These are phyloP conservation scores for Myopa testacea DNA, from an alignment of 2,888 invertebrate species.

Conservation along the genomic window DNA sequence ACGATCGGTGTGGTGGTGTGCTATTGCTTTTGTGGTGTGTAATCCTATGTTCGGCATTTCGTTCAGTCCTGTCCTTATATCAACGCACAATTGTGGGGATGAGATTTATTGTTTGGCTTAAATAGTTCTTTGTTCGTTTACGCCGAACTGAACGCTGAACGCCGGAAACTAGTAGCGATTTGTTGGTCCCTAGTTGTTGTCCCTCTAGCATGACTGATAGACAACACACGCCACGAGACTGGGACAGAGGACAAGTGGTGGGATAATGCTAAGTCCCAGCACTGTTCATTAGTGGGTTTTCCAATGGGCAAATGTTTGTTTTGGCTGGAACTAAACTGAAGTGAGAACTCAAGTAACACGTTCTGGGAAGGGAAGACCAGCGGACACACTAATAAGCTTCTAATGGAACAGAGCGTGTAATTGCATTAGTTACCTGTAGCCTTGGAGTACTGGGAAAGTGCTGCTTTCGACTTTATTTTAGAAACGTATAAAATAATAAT, in stretches of 20 bases:
- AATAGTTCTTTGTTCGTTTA: no score
- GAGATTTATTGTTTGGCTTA: constrained; percentile 55
- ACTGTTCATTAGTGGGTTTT: no score
- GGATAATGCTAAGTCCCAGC: no score
- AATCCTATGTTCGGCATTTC: constrained; percentile 41
- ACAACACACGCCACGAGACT: constrained; percentile 40
- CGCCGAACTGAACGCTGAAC: no score
- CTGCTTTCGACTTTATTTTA: no score
- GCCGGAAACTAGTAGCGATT: background rate
- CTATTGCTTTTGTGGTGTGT: constrained; percentile 33
- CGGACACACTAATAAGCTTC: constrained; percentile 39
- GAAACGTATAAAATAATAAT: no score
- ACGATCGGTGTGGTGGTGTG: constrained; percentile 8
- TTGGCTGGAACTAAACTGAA: background rate
- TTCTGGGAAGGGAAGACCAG: background rate
- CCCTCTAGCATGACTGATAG: constrained; percentile 35
- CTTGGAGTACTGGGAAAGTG: no score
- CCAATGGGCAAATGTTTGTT: background rate
- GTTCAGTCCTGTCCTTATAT: constrained; percentile 60
- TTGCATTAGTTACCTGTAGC: constrained; percentile 40
- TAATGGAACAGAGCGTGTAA: constrained; percentile 49
- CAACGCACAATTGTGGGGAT: constrained; percentile 59
- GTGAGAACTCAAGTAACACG: constrained; percentile 13
- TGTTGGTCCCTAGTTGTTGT: constrained; percentile 25
- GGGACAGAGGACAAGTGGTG: constrained; percentile 9